These are phyloP conservation scores for Callinectes sapidus DNA, from an alignment of 2,888 invertebrate species.

Conservation along the genomic window DNA sequence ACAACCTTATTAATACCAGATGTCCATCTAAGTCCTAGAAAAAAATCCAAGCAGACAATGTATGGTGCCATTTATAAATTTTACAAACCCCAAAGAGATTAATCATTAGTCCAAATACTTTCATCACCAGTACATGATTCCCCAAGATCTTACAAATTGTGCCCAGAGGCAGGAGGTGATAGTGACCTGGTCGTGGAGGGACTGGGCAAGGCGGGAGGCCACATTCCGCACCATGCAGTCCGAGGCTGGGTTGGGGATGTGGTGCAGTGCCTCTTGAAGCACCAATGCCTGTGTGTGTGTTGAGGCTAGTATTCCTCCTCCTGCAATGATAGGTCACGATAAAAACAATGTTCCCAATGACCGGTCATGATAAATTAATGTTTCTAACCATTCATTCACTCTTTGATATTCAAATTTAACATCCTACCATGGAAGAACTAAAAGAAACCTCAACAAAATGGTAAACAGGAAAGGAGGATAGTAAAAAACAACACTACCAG, in stretches of 20 bases:
- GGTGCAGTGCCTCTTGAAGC: slow-evolving; percentile 88
- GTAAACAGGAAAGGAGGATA: neutral
- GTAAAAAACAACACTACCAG: neutral
- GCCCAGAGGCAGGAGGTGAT: slow-evolving; percentile 70
- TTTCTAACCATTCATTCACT: neutral
- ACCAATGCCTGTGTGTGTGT: slow-evolving; percentile 74
- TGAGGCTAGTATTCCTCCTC: slow-evolving; percentile 47
- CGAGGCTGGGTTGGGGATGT: slow-evolving; percentile 87
- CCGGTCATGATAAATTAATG: neutral
- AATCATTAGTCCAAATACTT: neutral
- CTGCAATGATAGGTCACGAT: slow-evolving; percentile 14
- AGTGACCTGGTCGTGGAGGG: slow-evolving; percentile 85
- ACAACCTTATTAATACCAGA: no score
- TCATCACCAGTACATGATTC: slow-evolving; percentile 47
- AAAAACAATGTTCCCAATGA: neutral
- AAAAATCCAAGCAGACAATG: neutral
- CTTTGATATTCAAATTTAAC: neutral
- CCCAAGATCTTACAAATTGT: slow-evolving; percentile 71
- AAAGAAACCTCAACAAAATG: no score
- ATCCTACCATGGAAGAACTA: neutral
- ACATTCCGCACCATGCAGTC: slow-evolving; percentile 91
- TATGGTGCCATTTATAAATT: neutral
- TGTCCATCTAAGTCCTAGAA: neutral
- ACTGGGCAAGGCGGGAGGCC: slow-evolving; percentile 88
- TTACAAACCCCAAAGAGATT: slow-evolving; percentile 2